A percentile compares a stretch with the other conserved stretches of the same genome.
Evolutionary conservation across 1,140 invertebrate genomes (phyloP).

Genomic region (Caerostris extrusa): DNA sequence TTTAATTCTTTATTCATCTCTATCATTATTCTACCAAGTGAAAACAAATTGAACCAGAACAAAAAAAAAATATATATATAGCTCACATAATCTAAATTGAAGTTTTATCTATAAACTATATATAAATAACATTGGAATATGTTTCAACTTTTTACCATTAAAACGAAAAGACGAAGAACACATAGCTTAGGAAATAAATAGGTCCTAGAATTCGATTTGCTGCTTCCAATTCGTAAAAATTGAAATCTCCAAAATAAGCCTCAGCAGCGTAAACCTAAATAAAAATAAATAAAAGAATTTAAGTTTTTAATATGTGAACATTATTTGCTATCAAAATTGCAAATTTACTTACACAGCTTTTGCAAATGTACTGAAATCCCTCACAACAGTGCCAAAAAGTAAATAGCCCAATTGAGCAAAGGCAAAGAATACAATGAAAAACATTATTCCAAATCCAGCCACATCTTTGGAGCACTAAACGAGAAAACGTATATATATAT

Average conservation of each 20-base stretch:
- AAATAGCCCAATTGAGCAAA: constrained; percentile 88
- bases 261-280: constrained; percentile 86
- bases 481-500: not conserved
- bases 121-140: constrained; percentile 40
- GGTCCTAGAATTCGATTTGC: constrained; percentile 89
- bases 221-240: constrained; percentile 87
- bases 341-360: constrained; percentile 80
- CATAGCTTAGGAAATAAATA: constrained; percentile 89
- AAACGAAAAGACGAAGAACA: constrained; percentile 91
- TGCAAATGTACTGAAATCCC: constrained; percentile 80
- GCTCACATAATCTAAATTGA: too few species aligned
- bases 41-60: too few species aligned
- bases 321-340: not conserved
- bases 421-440: constrained; percentile 91
- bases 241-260: constrained; percentile 91
- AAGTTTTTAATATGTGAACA: not conserved
- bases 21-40: too few species aligned
- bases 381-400: constrained; percentile 87
- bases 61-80: too few species aligned
- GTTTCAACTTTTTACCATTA: constrained; percentile 85
- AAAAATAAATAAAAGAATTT: not conserved
- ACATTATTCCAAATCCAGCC: constrained; percentile 90
- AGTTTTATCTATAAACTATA: too few species aligned
- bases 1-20: too few species aligned
- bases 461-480: constrained; percentile 88